Percentiles rank a stretch among this genome's conserved stretches.
These are phyloP conservation scores for Thera obeliscata DNA, from an alignment of 2,888 invertebrate species.

Conservation along the genomic window DNA sequence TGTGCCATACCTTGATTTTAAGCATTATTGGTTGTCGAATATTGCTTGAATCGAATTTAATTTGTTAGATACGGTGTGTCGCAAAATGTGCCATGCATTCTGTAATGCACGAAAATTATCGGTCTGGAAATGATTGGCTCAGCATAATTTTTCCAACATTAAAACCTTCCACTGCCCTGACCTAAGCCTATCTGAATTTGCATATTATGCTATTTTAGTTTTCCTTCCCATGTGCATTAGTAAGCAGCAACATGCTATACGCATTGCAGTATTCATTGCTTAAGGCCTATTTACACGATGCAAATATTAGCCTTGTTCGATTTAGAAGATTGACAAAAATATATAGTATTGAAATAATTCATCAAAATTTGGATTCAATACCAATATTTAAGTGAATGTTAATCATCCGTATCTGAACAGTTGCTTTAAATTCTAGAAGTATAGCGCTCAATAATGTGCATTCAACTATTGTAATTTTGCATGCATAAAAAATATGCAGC, in stretches of 20 bases:
- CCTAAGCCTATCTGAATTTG: conserved; percentile 20
- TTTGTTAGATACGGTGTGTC: neutral
- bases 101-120: neutral
- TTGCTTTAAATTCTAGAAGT: neutral
- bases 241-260: conserved; percentile 23
- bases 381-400: neutral
- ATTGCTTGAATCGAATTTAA: neutral
- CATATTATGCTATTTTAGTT: conserved; percentile 29
- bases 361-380: no score
- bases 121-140: neutral
- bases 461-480: neutral
- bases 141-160: conserved; percentile 17
- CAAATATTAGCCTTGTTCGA: neutral
- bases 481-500: neutral
- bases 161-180: conserved; percentile 23
- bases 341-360: neutral
- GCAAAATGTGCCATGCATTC: neutral
- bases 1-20: neutral
- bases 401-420: neutral
- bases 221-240: conserved; percentile 22
- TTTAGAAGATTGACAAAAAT: no score
- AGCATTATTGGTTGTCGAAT: neutral
- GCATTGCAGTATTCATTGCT: conserved; percentile 31
- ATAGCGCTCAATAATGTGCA: neutral
- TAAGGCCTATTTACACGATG: neutral